Percentiles rank a stretch among this genome's conserved stretches.
These are phyloP conservation scores for Strix aluco DNA, from an alignment of 2,113 vertebrate genomes.

Conservation along the genomic window DNA sequence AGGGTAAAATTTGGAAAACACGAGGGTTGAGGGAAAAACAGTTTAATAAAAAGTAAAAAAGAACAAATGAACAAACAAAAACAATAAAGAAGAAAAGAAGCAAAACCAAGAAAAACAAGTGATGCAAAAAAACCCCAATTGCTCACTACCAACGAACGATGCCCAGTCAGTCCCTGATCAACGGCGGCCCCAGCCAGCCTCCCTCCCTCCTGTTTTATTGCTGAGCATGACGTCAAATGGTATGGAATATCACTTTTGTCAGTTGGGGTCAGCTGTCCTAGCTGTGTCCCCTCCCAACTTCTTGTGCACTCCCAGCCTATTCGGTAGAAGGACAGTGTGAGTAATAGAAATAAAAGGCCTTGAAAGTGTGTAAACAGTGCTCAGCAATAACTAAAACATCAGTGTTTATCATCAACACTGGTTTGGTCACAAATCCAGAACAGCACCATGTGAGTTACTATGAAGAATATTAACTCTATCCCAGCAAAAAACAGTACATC, in stretches of 20 bases:
- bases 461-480: not conserved
- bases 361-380: not conserved
- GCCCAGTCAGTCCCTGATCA: not conserved
- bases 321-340: not conserved
- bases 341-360: not conserved
- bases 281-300: not conserved
- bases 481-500: not conserved
- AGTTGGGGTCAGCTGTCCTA: not conserved
- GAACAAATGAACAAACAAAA: not conserved
- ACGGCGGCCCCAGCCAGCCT: accelerated
- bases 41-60: not conserved
- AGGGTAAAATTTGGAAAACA: not conserved
- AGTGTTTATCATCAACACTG: not conserved
- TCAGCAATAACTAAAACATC: not conserved
- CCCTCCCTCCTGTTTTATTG: not conserved
- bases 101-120: not conserved
- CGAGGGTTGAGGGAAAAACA: not conserved
- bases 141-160: not conserved
- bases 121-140: not conserved
- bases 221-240: not conserved
- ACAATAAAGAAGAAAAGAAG: not conserved
- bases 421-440: not conserved
- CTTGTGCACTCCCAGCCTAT: not conserved
- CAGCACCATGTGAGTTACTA: not conserved
- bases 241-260: not conserved